phyloP scores from a whole-genome alignment of 2,888 invertebrate species.

The Byasa hedistus region DNA sequence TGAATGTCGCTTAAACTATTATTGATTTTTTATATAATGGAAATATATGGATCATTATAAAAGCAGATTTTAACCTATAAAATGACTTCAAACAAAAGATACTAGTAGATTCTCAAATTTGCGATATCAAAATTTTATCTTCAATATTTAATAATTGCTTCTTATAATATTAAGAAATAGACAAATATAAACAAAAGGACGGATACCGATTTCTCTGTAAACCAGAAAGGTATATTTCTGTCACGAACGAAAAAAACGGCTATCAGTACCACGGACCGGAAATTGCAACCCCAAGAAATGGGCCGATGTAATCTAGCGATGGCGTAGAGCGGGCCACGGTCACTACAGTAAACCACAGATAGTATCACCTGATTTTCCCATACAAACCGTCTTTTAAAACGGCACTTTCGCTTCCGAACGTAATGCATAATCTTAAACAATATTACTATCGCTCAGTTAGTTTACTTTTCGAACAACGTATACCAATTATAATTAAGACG shows the following conservation, averaged over 20 bases:
- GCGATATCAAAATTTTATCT: not conserved
- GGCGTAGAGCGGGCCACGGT: slow-evolving; percentile 63
- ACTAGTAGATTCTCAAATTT: not conserved
- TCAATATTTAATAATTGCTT: not conserved
- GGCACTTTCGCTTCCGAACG: not conserved
- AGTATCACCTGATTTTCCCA: slow-evolving; percentile 43
- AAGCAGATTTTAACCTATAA: no score
- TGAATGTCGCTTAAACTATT: no score
- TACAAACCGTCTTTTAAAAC: slow-evolving; percentile 1
- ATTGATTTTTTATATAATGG: no score
- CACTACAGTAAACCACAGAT: slow-evolving; percentile 68
- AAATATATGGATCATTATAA: no score
- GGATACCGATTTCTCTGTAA: slow-evolving; percentile 23
- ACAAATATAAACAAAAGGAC: not conserved
- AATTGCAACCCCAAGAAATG: slow-evolving; percentile 65
- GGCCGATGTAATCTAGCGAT: slow-evolving; percentile 71
- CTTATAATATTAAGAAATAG: not conserved
- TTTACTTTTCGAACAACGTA: not conserved
- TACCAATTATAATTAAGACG: not conserved
- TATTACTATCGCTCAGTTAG: not conserved
- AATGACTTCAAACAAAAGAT: no score
- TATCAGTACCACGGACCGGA: slow-evolving; percentile 64
- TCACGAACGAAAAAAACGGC: slow-evolving; percentile 42
- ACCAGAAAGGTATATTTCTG: slow-evolving; percentile 36
- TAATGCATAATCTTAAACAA: not conserved